A percentile compares a stretch with the other conserved stretches of the same genome.
phyloP scores from a whole-genome alignment of 2,113 vertebrate genomes.

The Actinemys pallida region DNA sequence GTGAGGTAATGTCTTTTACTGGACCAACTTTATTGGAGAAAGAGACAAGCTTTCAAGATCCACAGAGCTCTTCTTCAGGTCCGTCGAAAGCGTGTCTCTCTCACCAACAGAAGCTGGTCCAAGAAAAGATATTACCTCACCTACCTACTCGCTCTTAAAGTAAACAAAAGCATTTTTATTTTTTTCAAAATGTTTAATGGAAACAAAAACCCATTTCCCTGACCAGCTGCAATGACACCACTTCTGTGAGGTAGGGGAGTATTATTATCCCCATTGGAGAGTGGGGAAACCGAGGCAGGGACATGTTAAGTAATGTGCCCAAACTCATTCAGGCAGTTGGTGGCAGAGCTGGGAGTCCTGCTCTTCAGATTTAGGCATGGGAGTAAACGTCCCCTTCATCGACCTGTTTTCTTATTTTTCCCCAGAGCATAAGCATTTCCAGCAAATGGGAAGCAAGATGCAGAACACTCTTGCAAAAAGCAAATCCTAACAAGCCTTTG shows the following conservation, averaged over 20 bases:
- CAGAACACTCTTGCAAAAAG: neutral
- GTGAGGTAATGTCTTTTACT: too few species aligned
- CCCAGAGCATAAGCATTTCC: neutral
- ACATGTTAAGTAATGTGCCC: neutral
- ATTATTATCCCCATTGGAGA: neutral
- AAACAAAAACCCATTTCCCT: neutral
- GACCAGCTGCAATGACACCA: neutral
- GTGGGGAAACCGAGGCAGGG: neutral
- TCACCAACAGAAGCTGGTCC: too few species aligned
- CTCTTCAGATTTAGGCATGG: neutral
- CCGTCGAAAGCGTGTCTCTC: too few species aligned
- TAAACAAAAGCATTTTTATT: too few species aligned
- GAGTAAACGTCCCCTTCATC: too few species aligned
- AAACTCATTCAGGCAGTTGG: neutral
- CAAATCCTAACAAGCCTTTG: neutral
- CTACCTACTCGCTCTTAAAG: too few species aligned
- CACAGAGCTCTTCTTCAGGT: too few species aligned
- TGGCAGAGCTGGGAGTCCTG: neutral
- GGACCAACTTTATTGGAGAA: too few species aligned
- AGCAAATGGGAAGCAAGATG: neutral
- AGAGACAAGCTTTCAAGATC: too few species aligned
- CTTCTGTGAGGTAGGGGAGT: neutral
- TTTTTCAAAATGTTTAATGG: too few species aligned
- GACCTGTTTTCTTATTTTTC: neutral
- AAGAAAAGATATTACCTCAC: too few species aligned